A percentile compares a stretch with the other conserved stretches of the same genome.
phyloP scores from a whole-genome alignment of 2,888 invertebrate genomes.

The Idaea dimidiata region DNA sequence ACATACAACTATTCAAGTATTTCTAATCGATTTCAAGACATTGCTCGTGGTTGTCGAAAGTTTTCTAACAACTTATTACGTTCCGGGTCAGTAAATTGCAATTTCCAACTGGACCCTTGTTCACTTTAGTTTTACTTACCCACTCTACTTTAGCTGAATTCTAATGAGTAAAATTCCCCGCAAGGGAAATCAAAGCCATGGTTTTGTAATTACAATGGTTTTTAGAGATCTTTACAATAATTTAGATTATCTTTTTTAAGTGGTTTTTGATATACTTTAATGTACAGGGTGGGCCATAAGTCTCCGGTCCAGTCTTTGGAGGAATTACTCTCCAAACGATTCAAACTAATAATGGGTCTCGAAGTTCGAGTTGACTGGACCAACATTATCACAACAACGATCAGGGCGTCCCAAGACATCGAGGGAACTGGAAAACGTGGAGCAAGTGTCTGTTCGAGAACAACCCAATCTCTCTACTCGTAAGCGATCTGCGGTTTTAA shows the following conservation, averaged over 20 bases:
- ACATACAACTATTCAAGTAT: background rate
- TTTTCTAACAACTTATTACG: background rate
- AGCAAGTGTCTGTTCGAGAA: too few relatives aligned
- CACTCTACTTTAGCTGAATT: background rate
- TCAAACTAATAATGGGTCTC: too few relatives aligned
- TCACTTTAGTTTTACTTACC: background rate
- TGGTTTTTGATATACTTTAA: background rate
- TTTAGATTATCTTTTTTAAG: background rate
- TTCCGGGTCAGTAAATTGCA: background rate
- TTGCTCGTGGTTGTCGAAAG: background rate
- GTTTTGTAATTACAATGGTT: background rate
- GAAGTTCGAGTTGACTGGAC: too few relatives aligned
- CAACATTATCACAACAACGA: too few relatives aligned
- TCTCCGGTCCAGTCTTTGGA: too few relatives aligned
- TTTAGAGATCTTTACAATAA: background rate
- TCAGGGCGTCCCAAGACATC: too few relatives aligned
- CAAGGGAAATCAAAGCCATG: background rate
- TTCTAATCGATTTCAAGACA: background rate
- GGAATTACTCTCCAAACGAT: too few relatives aligned
- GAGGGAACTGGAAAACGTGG: too few relatives aligned
- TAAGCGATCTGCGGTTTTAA: too few relatives aligned
- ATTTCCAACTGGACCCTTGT: background rate
- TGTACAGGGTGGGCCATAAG: too few relatives aligned
- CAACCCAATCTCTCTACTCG: too few relatives aligned
- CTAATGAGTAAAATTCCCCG: background rate